Evolutionary conservation across 2,113 vertebrate genomes (phyloP).

Genomic region (Muntiacus reevesi): DNA sequence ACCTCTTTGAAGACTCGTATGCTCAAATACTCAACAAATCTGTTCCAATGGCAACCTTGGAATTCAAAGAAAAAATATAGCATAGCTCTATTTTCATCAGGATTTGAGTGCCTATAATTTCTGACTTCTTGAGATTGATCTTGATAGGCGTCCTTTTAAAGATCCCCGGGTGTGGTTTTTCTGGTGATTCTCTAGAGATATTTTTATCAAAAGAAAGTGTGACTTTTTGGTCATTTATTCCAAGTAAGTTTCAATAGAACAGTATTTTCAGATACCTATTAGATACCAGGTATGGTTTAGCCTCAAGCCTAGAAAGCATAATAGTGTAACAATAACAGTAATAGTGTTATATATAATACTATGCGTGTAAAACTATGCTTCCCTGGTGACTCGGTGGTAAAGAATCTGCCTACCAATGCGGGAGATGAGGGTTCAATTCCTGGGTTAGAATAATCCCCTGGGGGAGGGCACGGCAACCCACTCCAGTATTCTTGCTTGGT

Average conservation of each 20-base stretch:
- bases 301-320: not conserved
- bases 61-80: slow-evolving; percentile 49
- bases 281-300: not conserved
- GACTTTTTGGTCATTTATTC: not conserved
- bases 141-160: not conserved
- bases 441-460: not conserved
- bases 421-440: not conserved
- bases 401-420: not conserved
- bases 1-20: slow-evolving; percentile 48
- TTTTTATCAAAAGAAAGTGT: not conserved
- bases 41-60: not conserved
- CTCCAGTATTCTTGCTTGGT: not conserved
- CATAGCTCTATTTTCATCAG: not conserved
- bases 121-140: not conserved
- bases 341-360: not conserved
- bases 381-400: not conserved
- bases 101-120: not conserved
- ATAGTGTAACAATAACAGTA: not conserved
- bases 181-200: not conserved
- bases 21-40: slow-evolving; percentile 25
- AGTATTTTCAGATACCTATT: not conserved
- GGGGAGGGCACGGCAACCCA: not conserved
- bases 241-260: not conserved
- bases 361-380: not conserved
- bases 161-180: not conserved